Conservation (phyloP, 2,113 vertebrate genomes). For the Empidonax traillii region DNA sequence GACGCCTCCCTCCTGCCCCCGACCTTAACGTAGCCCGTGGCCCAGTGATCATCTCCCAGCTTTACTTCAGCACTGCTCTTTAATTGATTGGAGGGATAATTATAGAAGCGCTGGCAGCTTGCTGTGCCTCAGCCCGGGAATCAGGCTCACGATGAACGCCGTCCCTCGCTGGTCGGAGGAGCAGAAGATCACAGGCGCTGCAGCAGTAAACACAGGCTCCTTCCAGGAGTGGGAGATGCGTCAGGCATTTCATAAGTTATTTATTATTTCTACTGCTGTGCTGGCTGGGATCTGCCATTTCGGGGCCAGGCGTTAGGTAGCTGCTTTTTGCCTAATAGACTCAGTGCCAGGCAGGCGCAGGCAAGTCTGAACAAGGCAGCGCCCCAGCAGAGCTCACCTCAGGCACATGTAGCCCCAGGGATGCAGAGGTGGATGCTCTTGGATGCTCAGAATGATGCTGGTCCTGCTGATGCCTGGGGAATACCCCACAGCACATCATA, state of each 20-base stretch:
- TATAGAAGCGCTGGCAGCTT: background rate
- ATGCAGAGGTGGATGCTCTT: background rate
- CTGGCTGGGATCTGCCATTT: conserved; percentile 20
- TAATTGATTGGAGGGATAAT: conserved; percentile 33
- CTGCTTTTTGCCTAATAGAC: background rate
- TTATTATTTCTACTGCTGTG: background rate
- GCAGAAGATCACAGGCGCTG: background rate
- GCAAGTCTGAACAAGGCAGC: background rate
- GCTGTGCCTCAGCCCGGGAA: background rate
- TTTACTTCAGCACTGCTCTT: background rate
- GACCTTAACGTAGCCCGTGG: background rate
- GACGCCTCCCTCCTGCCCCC: background rate
- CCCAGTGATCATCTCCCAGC: background rate
- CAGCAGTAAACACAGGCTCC: background rate
- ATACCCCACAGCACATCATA: rapidly evolving
- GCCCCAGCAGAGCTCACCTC: background rate
- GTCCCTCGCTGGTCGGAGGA: background rate
- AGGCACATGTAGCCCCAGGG: background rate
- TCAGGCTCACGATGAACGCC: background rate
- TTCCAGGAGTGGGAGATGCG: background rate
- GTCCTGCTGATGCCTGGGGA: background rate
- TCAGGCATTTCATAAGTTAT: conserved; percentile 11
- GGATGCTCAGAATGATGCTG: background rate
- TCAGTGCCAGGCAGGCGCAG: background rate
- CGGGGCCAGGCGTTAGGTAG: background rate